Base-by-base conservation (phyloP, 2,113 vertebrate genomes). In the Rhea pennata region DNA sequence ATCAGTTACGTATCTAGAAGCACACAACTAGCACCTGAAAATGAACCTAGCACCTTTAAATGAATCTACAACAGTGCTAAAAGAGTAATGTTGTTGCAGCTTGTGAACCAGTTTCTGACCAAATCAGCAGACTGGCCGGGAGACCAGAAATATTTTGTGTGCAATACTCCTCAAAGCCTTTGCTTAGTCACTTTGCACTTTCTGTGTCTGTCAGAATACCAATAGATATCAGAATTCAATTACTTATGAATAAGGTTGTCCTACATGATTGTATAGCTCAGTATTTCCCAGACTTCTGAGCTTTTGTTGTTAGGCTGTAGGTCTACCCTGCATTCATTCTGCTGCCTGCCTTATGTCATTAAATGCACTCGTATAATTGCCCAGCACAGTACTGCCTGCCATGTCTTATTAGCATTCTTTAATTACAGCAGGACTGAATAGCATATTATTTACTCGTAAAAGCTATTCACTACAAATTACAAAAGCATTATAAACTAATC, bases 221-320 rank as follows among this genome's bases (percentile, higher is more conserved):
- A 88, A 77, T 21, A 58, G 70, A 33, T 51, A 80, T 4, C 15
- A 75, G 74, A 78, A 95, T 65, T 87, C 87, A 92, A 40, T 77
- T 66, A 53, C 46, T 83, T 74, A 70, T 84, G 94, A 66, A 39
- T 23, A 33, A 17, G 33, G 36, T 17, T 50, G 51, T 51, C 50
- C 70, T 36, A 7, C 27, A 33, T 16, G 69, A 46, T 77, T 93
- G 65, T 53, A 78, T 44, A 78, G 59, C 36, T 79, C 77, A 72
- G 65, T 48, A 82, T 91, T 96, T 96, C 91, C 94, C 91, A 95
- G 84, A 74, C 61, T 65, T 71, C 22, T 15, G 53, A 87, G 73
- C n/a, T 74, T 71, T 80, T 88, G 48, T 44, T 87, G 73, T 73
- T 36, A 53, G 62, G 69, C 86, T 93, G 36, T 33, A 48, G 24